These are phyloP conservation scores for Apodemus agrarius DNA, from an alignment of 2,797 vertebrate genomes.

Conservation along the genomic window DNA sequence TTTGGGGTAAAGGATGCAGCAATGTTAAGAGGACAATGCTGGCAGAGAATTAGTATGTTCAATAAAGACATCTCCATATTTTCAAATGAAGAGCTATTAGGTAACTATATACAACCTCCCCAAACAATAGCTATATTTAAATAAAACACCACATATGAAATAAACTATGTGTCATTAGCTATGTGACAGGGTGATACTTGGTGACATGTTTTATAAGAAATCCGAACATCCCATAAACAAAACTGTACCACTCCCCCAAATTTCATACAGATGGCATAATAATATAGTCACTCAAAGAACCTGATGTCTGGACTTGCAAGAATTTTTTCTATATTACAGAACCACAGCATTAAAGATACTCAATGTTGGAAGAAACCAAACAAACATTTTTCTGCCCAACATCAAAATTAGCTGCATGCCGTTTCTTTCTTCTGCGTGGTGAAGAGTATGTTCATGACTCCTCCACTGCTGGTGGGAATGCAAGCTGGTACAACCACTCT, in stretches of 20 bases:
- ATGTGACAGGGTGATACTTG: not conserved
- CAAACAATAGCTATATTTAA: not conserved
- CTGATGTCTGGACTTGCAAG: not conserved
- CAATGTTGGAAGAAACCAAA: not conserved
- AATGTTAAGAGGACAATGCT: not conserved
- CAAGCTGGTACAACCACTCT: too few species aligned
- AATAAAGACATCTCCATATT: not conserved
- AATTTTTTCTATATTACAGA: not conserved
- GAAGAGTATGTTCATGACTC: not conserved
- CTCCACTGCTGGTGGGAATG: too few species aligned
- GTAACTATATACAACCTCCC: not conserved
- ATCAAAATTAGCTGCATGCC: slow-evolving; percentile 34
- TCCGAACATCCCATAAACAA: not conserved
- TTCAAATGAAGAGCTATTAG: slow-evolving; percentile 7
- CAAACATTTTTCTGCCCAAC: slow-evolving; percentile 39
- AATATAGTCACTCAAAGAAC: slow-evolving; percentile 21
- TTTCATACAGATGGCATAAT: not conserved
- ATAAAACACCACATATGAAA: not conserved
- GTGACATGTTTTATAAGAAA: not conserved
- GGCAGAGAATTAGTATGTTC: not conserved
- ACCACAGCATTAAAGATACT: not conserved
- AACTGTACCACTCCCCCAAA: not conserved
- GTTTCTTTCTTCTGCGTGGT: slow-evolving; percentile 26
- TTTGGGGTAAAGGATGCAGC: not conserved
- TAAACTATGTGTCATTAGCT: slow-evolving; percentile 10